These are phyloP conservation scores for Nibea albiflora DNA, from an alignment of 2,113 vertebrate species.

Conservation along the genomic window DNA sequence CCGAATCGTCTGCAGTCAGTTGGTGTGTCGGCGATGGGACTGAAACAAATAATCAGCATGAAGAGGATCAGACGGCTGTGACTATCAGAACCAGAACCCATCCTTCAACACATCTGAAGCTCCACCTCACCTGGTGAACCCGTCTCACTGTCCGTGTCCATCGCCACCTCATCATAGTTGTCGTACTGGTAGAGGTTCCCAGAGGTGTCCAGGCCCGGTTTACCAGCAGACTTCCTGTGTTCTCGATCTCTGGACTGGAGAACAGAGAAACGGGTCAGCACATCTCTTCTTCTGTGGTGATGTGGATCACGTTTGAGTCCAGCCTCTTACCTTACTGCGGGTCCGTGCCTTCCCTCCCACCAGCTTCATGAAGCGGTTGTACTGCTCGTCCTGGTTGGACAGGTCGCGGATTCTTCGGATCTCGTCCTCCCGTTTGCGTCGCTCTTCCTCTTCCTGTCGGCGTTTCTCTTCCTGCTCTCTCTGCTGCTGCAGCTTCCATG, in stretches of 20 bases:
- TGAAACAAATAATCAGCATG: slow-evolving; percentile 36
- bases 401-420: slow-evolving; percentile 95
- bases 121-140: slow-evolving; percentile 90
- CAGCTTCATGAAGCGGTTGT: slow-evolving; percentile 99
- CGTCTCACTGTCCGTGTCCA: slow-evolving; percentile 98
- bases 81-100: too few species aligned
- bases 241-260: slow-evolving; percentile 91
- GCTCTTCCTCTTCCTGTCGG: slow-evolving; percentile 90
- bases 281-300: slow-evolving; percentile 1
- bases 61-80: too few species aligned
- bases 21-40: slow-evolving; percentile 71
- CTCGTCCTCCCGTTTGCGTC: slow-evolving; percentile 95
- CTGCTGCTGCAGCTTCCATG: slow-evolving; percentile 92
- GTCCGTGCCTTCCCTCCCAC: slow-evolving; percentile 90
- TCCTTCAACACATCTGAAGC: background rate
- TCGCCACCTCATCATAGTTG: slow-evolving; percentile 99
- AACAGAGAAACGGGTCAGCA: background rate
- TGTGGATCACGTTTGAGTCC: background rate
- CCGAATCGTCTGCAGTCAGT: background rate
- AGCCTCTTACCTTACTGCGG: slow-evolving; percentile 86
- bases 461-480: slow-evolving; percentile 89
- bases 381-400: slow-evolving; percentile 98
- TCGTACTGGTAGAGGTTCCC: slow-evolving; percentile 98
- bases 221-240: slow-evolving; percentile 89
- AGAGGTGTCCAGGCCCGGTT: slow-evolving; percentile 87